phyloP scores from a whole-genome alignment of 2,888 invertebrate species.

The Drosophila flavopinicola region DNA sequence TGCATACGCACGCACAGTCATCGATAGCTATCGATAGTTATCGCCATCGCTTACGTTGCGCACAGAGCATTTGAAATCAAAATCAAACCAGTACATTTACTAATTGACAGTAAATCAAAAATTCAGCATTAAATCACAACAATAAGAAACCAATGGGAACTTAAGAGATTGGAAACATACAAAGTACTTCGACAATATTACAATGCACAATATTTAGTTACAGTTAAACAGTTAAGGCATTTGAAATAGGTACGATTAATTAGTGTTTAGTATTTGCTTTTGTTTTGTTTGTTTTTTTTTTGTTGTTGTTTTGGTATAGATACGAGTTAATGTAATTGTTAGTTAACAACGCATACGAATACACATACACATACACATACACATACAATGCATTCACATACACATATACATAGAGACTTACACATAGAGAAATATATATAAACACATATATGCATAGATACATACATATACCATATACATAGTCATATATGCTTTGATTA shows the following conservation, averaged over 20 bases:
- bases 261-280: constrained; percentile 17
- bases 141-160: constrained; percentile 29
- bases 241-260: constrained; percentile 35
- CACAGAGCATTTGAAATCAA: constrained; percentile 32
- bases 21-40: constrained; percentile 40
- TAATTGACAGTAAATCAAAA: constrained; percentile 7
- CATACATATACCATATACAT: constrained; percentile 1
- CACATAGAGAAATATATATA: constrained; percentile 6
- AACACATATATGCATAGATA: constrained; percentile 9
- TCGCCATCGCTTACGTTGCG: constrained; percentile 27
- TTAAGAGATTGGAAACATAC: constrained; percentile 7
- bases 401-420: constrained; percentile 20
- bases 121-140: constrained; percentile 28
- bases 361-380: constrained; percentile 46
- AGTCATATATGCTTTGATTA: constrained; percentile 3
- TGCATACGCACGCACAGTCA: constrained; percentile 39
- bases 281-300: no score
- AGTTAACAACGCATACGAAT: constrained; percentile 46
- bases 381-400: constrained; percentile 24
- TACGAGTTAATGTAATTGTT: constrained; percentile 43
- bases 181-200: constrained; percentile 19
- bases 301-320: no score
- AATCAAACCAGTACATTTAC: constrained; percentile 28
- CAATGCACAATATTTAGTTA: constrained; percentile 47
- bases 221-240: constrained; percentile 39